Conservation (phyloP, 1,140 invertebrate species). For the Pseudomyrmex concolor region DNA sequence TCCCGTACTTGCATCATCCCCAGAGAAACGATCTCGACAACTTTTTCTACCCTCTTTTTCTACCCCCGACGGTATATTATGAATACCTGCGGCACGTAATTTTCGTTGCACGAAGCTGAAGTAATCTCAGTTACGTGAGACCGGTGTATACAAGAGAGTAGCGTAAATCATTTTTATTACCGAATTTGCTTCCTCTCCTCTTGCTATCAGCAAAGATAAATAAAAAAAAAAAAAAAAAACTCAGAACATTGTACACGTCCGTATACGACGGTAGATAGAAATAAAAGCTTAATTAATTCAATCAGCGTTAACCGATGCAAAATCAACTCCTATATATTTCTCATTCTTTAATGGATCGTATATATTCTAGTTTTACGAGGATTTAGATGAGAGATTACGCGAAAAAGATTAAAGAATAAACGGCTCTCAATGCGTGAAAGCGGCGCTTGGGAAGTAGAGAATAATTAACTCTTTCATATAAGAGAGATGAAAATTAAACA, state of each 20-base stretch:
- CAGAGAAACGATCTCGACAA: neutral
- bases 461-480: constrained; percentile 24
- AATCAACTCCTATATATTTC: neutral
- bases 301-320: neutral
- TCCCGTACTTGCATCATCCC: neutral
- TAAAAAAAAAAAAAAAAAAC: constrained; percentile 1
- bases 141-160: neutral
- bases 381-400: no score
- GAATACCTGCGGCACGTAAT: constrained; percentile 14
- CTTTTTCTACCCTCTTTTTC: no score
- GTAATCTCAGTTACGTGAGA: constrained; percentile 36
- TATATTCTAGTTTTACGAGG: neutral
- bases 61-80: neutral
- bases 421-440: neutral
- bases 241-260: neutral
- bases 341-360: neutral
- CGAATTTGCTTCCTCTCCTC: neutral
- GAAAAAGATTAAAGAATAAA: constrained; percentile 4
- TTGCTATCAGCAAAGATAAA: neutral
- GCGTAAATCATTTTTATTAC: constrained; percentile 51
- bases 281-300: constrained; percentile 22
- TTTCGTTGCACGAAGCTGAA: constrained; percentile 2
- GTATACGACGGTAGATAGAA: neutral
- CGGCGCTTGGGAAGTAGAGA: neutral
- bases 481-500: constrained; percentile 8